Evolutionary conservation across 2,888 invertebrate genomes (phyloP), one percentile per base, ranked within the genome.

Genomic region (Molorchus minor): DNA sequence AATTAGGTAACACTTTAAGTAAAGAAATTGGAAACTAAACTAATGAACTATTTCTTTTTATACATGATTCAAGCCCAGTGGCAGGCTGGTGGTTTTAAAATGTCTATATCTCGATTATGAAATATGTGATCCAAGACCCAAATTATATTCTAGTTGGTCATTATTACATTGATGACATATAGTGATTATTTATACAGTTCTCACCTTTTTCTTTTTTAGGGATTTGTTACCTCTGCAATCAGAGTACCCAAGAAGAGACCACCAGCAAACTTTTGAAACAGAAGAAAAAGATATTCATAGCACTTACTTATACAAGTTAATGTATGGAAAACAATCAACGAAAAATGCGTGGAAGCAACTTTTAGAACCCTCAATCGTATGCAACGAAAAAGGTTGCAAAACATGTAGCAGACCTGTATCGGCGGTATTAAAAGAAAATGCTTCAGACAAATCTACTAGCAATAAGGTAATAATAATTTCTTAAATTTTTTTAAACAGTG

Each of bases 221-320:
- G 77, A 76, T 55, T 33, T 77, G 25, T 25, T 68, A 16, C 77
- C 77, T 0, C 56, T 77, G 33, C 63, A 68, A 44, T 59, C 74
- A 0, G 77, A 77, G 63, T 77, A 77, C 58, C 75, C 76, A 1
- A 61, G 75, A 30, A 65, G 61, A 56, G 71, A 73, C 29, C 25
- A 53, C 25, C 52, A 20, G 4, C 17, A 16, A 40, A 5, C 29
- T 49, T 5, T 7, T 8, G 3, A 29, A 21, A 4, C 15, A 38
- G n/a, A 17, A 29, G 45, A 25, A 15, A 61, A 38, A 21, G 54
- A 65, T 8, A 46, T 69, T 2, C 62, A 68, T n/a, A 62, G 65
- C 19, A 68, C 69, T 2, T 69, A 71, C 20, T 45, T 74, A 5
- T 69, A 70, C 46, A 66, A 70, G 45, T 60, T 76, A 19, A 54